Conservation (phyloP, 2,888 invertebrate genomes). For the Cyaniris semiargus region DNA sequence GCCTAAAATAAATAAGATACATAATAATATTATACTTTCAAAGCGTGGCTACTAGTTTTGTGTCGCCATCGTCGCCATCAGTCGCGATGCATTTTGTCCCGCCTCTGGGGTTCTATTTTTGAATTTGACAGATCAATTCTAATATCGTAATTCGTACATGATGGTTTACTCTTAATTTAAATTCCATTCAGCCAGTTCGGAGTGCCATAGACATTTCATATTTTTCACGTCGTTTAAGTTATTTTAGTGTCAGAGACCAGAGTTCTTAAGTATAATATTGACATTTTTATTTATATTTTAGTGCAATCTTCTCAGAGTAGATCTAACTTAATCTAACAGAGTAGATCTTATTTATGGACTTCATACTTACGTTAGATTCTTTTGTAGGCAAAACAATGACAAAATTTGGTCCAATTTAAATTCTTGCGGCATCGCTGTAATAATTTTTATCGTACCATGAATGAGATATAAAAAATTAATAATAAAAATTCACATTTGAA, state of each 20-base stretch:
- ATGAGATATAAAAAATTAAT: constrained; percentile 9
- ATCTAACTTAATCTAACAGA: no score
- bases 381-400: neutral
- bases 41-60: neutral
- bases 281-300: neutral
- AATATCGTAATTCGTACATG: constrained; percentile 17
- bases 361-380: neutral
- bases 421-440: constrained; percentile 1
- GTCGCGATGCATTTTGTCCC: constrained; percentile 36
- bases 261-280: neutral
- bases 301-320: neutral
- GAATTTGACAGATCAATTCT: constrained; percentile 47
- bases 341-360: no score
- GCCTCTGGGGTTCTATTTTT: constrained; percentile 49
- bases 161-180: neutral
- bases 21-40: no score
- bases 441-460: constrained; percentile 14
- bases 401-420: neutral
- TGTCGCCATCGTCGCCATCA: constrained; percentile 34
- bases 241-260: neutral
- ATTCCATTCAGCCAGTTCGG: neutral
- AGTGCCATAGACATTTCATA: neutral
- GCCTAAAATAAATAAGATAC: neutral
- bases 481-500: constrained; percentile 33
- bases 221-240: neutral